These are phyloP conservation scores for Phallusia fumigata DNA, from an alignment of 23 tunicate genomes.

Conservation along the genomic window DNA sequence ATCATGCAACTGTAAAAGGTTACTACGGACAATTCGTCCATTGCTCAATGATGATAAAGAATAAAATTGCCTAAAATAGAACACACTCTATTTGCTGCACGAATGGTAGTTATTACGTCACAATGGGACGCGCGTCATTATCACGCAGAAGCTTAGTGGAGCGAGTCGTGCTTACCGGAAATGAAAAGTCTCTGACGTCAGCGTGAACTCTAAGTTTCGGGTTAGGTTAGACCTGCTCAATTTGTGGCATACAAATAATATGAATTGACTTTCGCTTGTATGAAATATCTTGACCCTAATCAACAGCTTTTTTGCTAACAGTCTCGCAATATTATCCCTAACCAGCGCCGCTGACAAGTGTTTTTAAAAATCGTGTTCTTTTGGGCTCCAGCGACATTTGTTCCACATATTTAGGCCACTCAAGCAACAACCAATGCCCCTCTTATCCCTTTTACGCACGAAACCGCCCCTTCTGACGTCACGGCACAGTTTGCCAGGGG, in stretches of 20 bases:
- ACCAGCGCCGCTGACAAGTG: too few relatives aligned
- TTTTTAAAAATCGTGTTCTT: too few relatives aligned
- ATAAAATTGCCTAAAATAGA: background rate
- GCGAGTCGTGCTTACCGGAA: too few relatives aligned
- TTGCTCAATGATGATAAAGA: background rate
- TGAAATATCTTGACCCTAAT: too few relatives aligned
- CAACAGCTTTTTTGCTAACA: too few relatives aligned
- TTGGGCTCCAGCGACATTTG: too few relatives aligned
- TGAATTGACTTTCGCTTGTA: too few relatives aligned
- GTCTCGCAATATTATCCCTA: too few relatives aligned
- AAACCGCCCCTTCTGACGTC: background rate
- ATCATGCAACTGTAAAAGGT: background rate
- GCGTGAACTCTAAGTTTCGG: too few relatives aligned
- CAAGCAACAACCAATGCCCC: background rate
- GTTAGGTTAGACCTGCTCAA: too few relatives aligned
- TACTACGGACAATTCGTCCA: background rate
- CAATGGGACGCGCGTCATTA: background rate
- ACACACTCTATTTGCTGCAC: background rate
- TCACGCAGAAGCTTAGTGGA: background rate
- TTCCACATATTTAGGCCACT: too few relatives aligned
- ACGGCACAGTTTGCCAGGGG: background rate
- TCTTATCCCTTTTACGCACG: background rate
- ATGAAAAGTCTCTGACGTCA: background rate
- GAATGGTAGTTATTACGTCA: slow-evolving; percentile 4
- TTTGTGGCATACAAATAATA: too few relatives aligned